Evolutionary conservation across 2,888 invertebrate genomes (phyloP).

Genomic region (Cryptocheilus praepositus): DNA sequence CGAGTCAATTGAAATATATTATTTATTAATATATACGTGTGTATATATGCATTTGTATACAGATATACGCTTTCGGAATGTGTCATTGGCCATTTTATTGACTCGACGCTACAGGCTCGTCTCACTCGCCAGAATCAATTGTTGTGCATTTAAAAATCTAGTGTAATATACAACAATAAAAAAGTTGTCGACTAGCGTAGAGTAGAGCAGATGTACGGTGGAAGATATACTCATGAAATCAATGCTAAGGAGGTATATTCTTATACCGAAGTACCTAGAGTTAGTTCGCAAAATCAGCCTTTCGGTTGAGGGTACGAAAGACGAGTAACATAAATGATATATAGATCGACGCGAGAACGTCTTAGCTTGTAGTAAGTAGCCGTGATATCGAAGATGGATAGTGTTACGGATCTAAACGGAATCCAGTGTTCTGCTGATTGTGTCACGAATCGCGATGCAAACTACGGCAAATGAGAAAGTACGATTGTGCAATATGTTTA

Average conservation of each 20-base stretch:
- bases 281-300: conserved; percentile 46
- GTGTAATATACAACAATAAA: conserved; percentile 42
- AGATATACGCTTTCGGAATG: conserved; percentile 5
- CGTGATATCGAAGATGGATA: no score
- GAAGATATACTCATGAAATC: conserved; percentile 27
- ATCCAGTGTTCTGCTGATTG: no score
- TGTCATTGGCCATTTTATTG: not conserved
- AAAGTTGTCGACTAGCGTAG: conserved; percentile 36
- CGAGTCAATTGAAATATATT: conserved; percentile 8
- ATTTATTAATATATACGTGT: conserved; percentile 6
- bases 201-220: conserved; percentile 23
- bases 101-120: no score
- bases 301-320: conserved; percentile 41
- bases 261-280: conserved; percentile 23
- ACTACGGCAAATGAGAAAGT: no score
- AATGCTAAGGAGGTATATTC: conserved; percentile 30
- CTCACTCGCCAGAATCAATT: not conserved
- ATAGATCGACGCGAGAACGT: conserved; percentile 3
- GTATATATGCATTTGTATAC: no score
- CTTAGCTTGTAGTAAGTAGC: not conserved
- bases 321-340: conserved; percentile 16
- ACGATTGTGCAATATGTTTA: no score
- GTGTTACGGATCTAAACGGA: no score
- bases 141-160: conserved; percentile 40
- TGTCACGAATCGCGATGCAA: no score